Evolutionary conservation across 1,140 invertebrate genomes (phyloP).

Genomic region (Asobara japonica): DNA sequence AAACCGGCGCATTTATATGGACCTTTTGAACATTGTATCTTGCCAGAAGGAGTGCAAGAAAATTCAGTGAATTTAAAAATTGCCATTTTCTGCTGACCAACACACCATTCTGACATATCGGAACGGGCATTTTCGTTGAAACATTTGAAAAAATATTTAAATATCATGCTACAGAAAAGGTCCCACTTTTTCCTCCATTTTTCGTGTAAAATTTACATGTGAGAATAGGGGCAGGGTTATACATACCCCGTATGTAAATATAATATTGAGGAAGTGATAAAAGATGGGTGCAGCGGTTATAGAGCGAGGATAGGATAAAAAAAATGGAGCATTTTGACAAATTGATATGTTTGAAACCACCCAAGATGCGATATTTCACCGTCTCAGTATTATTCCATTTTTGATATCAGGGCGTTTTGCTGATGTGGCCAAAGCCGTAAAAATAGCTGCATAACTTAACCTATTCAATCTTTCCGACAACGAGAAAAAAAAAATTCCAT

Average conservation of each 20-base stretch:
- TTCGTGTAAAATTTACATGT: neutral
- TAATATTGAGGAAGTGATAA: neutral
- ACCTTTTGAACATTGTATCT: no score
- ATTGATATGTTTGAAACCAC: neutral
- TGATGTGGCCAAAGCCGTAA: neutral
- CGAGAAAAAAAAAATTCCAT: neutral
- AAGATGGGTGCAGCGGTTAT: neutral
- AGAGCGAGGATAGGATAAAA: neutral
- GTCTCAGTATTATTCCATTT: neutral
- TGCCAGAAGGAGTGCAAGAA: no score
- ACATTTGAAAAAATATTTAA: neutral
- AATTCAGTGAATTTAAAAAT: no score
- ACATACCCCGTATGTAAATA: neutral
- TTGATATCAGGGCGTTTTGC: neutral
- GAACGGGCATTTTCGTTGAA: no score
- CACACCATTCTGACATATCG: no score
- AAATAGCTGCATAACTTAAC: neutral
- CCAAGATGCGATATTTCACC: neutral
- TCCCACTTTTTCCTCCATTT: neutral
- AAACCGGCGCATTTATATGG: no score
- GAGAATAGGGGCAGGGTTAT: neutral
- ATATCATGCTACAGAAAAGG: neutral
- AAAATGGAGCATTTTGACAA: neutral
- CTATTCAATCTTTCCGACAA: neutral
- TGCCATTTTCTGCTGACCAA: no score